Percentiles rank a stretch among this genome's conserved stretches.
phyloP scores from a whole-genome alignment of 2,113 vertebrate genomes.

The mouse (Mus musculus) region GRCm39 chr4:142694501-142695000 shows the following conservation, averaged over 20 bases:
- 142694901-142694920: neutral
- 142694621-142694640: neutral
- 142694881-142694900: neutral
- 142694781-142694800: neutral
- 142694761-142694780: constrained; percentile 1
- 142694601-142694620: neutral
- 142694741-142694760: neutral
- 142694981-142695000: neutral
- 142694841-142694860: neutral
- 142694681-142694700: constrained; percentile 33
- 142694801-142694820: constrained; percentile 10
- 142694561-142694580: neutral
- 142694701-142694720: constrained; percentile 20
- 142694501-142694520: neutral
- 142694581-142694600: neutral
- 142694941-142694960: neutral
- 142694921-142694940: neutral
- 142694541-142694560: neutral
- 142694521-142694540: neutral
- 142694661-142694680: too few relatives aligned
- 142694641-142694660: neutral
- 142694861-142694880: neutral
- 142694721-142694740: constrained; percentile 7
- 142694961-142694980: neutral
- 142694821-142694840: constrained; percentile 19